A percentile compares a stretch with the other conserved stretches of the same genome.
Conservation (phyloP, 1,140 invertebrate genomes). For the Hypsibius dujardini region DNA sequence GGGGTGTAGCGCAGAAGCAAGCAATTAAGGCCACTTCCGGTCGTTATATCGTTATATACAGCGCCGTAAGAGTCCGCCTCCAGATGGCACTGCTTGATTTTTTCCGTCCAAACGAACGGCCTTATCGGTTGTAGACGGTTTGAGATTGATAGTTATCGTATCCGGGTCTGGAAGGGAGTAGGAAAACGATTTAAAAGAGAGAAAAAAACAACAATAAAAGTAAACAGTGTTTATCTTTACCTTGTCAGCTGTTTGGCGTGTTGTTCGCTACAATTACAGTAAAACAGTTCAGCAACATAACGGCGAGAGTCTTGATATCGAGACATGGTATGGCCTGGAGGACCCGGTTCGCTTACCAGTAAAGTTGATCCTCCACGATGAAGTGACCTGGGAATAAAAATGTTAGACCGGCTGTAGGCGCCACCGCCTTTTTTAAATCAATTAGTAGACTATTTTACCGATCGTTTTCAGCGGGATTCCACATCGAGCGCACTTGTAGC, state of each 20-base stretch:
- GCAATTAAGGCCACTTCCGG: too few species aligned
- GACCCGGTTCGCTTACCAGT: neutral
- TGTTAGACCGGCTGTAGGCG: too few species aligned
- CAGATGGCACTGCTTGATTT: too few species aligned
- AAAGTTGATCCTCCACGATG: constrained; percentile 9
- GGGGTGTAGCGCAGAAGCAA: too few species aligned
- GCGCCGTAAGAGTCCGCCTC: too few species aligned
- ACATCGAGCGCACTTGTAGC: constrained; percentile 13
- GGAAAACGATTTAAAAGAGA: neutral
- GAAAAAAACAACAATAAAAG: neutral
- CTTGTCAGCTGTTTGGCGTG: constrained; percentile 5
- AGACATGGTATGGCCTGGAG: too few species aligned
- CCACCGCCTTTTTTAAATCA: too few species aligned
- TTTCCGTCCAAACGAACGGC: too few species aligned
- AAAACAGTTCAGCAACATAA: neutral
- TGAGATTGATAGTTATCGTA: neutral
- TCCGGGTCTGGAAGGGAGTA: constrained; percentile 2
- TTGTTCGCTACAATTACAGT: neutral
- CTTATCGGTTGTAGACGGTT: neutral
- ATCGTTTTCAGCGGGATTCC: constrained; percentile 10
- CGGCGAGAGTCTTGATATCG: too few species aligned
- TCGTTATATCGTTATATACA: too few species aligned
- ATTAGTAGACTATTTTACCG: constrained; percentile 4
- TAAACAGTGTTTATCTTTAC: neutral
- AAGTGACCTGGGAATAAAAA: constrained; percentile 2